Conservation (phyloP, 2,113 vertebrate species). For the Coregonus clupeaformis region DNA sequence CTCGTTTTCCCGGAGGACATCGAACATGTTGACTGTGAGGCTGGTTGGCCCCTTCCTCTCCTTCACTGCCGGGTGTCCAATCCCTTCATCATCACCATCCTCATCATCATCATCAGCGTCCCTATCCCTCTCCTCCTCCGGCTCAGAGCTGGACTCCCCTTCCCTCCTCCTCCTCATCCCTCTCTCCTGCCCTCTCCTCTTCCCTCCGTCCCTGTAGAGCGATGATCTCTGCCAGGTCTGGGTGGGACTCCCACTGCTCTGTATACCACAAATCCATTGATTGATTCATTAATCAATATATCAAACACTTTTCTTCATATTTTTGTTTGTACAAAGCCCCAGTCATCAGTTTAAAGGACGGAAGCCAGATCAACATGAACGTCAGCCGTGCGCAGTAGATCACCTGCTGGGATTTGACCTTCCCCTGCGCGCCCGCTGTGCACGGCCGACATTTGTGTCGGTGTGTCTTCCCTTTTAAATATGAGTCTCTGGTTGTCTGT, state of each 20-base stretch:
- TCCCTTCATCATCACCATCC: conserved; percentile 73
- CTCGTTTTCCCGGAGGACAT: conserved; percentile 82
- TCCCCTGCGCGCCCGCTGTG: too few species aligned
- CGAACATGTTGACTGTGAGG: conserved; percentile 77
- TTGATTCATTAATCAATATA: too few species aligned
- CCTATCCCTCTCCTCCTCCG: conserved; percentile 83
- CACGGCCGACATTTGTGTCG: too few species aligned
- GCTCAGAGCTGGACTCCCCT: conserved; percentile 80
- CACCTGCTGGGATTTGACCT: too few species aligned
- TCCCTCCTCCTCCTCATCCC: conserved; percentile 75
- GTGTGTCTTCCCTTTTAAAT: too few species aligned
- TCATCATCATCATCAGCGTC: conserved; percentile 86
- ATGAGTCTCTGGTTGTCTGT: too few species aligned
- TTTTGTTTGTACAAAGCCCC: too few species aligned
- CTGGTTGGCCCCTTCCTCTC: conserved; percentile 45
- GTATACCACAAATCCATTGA: not conserved
- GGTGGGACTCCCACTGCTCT: conserved; percentile 86
- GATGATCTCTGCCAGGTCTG: conserved; percentile 78
- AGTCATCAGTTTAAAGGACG: too few species aligned
- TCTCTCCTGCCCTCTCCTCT: conserved; percentile 56
- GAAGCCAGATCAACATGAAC: too few species aligned
- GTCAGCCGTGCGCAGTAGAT: too few species aligned
- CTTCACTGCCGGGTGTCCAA: conserved; percentile 35
- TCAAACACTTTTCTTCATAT: too few species aligned
- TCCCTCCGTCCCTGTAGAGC: conserved; percentile 73